These are phyloP conservation scores for Lasioglossum baleicum DNA, from an alignment of 1,140 invertebrate genomes.

Conservation along the genomic window DNA sequence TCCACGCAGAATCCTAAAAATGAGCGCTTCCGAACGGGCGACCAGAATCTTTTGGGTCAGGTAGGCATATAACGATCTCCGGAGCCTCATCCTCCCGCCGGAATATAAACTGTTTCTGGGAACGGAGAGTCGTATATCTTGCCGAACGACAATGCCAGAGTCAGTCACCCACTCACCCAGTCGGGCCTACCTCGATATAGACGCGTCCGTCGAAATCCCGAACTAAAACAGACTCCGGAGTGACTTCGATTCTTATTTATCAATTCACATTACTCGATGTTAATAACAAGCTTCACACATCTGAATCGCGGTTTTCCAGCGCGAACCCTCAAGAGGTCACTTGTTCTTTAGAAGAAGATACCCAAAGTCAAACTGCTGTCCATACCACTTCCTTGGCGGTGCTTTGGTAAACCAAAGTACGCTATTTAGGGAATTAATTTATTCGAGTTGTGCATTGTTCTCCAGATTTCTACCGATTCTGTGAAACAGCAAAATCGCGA, in stretches of 20 bases:
- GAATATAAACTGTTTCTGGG: slow-evolving; percentile 79
- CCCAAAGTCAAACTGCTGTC: no score
- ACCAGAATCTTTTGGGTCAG: slow-evolving; percentile 57
- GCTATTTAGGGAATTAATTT: no score
- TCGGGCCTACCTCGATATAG: slow-evolving; percentile 59
- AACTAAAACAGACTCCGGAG: slow-evolving; percentile 16
- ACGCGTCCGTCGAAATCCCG: slow-evolving; percentile 55
- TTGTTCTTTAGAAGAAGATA: no score
- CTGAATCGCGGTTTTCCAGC: no score
- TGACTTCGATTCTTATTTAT: background rate
- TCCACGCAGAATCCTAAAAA: slow-evolving; percentile 63
- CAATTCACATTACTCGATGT: background rate
- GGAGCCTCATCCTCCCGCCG: slow-evolving; percentile 57
- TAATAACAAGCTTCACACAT: no score
- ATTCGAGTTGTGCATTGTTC: no score
- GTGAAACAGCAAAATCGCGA: no score
- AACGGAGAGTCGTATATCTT: slow-evolving; percentile 79
- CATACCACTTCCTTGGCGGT: no score
- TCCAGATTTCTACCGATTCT: no score
- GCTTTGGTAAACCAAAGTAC: no score
- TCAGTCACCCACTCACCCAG: slow-evolving; percentile 77
- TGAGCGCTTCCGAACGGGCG: slow-evolving; percentile 64
- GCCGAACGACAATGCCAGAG: slow-evolving; percentile 73
- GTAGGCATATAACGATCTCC: slow-evolving; percentile 71
- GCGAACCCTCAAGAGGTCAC: no score